Evolutionary conservation across 2,797 vertebrate genomes (phyloP).

Genomic region (Leontocebus nigricollis): DNA sequence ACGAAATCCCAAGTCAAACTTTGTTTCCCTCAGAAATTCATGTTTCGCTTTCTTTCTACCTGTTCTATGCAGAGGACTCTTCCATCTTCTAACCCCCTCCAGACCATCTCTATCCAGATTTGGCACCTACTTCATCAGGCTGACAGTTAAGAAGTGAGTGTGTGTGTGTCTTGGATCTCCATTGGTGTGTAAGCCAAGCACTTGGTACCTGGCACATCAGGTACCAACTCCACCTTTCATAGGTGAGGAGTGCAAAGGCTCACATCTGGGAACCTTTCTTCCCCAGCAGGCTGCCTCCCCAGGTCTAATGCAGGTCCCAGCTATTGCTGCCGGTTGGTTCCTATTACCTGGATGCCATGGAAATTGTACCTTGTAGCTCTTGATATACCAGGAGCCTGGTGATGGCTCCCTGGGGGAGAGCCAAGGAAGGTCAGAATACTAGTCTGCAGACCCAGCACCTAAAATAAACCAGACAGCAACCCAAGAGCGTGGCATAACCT

Average conservation of each 20-base stretch:
- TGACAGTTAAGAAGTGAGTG: not conserved
- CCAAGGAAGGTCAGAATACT: conserved; percentile 51
- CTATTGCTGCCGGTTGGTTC: not conserved
- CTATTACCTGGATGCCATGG: not conserved
- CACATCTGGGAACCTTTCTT: not conserved
- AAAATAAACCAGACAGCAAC: conserved; percentile 62
- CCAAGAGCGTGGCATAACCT: not conserved
- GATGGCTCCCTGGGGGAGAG: conserved; percentile 2
- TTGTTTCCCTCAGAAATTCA: not conserved
- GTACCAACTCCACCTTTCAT: no score
- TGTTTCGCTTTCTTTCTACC: not conserved
- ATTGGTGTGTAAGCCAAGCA: not conserved
- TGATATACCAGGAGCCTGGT: not conserved
- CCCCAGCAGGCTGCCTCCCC: not conserved
- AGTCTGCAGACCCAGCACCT: conserved; percentile 51
- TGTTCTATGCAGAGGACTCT: not conserved
- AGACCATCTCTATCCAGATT: not conserved
- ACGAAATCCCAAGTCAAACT: not conserved
- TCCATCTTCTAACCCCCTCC: not conserved
- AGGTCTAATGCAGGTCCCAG: not conserved
- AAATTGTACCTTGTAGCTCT: not conserved
- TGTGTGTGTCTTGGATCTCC: not conserved
- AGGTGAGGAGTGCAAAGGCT: not conserved
- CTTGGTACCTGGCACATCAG: not conserved
- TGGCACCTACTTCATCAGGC: not conserved